phyloP scores from a whole-genome alignment of 2,113 vertebrate genomes.

The Ammospiza caudacuta region DNA sequence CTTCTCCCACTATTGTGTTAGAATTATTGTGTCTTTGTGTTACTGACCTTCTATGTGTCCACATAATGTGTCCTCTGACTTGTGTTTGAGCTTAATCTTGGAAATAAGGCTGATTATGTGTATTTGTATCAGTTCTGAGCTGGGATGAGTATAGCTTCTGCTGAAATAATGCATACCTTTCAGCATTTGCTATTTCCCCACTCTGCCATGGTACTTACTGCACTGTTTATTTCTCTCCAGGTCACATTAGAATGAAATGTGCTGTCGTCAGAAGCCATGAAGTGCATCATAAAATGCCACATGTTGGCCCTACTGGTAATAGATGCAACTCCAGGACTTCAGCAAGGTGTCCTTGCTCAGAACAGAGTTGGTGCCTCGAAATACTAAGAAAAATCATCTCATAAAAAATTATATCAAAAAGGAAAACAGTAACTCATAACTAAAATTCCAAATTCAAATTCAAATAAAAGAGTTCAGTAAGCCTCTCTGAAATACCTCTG shows the following conservation, averaged over 20 bases:
- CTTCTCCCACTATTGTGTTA: background rate
- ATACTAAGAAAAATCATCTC: background rate
- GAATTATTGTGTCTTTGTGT: background rate
- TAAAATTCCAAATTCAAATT: background rate
- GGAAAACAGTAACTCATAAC: background rate
- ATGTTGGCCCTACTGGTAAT: background rate
- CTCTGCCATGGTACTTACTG: background rate
- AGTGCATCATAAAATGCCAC: conserved; percentile 35
- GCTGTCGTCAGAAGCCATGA: background rate
- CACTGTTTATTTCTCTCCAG: conserved; percentile 7
- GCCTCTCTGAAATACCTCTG: background rate
- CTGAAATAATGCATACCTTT: background rate
- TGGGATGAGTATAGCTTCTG: background rate
- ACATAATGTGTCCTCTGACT: background rate
- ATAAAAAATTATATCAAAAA: background rate
- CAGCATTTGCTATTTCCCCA: background rate
- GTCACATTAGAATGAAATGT: conserved; percentile 20
- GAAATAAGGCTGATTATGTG: background rate
- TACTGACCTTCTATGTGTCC: background rate
- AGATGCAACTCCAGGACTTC: background rate
- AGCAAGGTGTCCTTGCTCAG: background rate
- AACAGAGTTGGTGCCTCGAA: background rate
- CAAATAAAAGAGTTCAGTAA: background rate
- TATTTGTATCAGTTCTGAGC: background rate
- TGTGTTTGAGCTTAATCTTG: background rate